Conservation (phyloP, 2,888 invertebrate species). For the Oscheius sp. region DNA sequence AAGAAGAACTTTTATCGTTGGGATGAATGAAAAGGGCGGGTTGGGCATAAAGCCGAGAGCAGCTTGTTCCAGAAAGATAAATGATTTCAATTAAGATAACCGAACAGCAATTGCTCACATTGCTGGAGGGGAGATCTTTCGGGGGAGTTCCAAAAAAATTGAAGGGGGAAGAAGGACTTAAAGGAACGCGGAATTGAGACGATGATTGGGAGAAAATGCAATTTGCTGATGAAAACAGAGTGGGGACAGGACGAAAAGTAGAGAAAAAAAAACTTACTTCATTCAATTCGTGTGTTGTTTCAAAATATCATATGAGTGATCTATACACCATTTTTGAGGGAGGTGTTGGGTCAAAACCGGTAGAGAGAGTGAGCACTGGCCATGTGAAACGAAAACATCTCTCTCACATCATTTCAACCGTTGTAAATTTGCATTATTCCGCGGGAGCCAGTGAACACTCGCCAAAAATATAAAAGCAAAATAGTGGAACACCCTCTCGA, state of each 20-base stretch:
- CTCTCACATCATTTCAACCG: not conserved
- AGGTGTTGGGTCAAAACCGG: too few species aligned
- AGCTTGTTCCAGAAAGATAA: constrained; percentile 4
- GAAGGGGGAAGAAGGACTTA: not conserved
- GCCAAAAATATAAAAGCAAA: not conserved
- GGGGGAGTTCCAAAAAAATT: too few species aligned
- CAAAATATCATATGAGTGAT: too few species aligned
- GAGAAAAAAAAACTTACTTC: not conserved
- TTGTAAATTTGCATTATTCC: not conserved
- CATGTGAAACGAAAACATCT: not conserved
- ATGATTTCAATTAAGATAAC: constrained; percentile 26
- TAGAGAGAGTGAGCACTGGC: too few species aligned
- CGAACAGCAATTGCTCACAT: not conserved
- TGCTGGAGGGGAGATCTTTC: not conserved
- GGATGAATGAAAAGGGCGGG: not conserved
- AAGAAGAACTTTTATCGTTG: too few species aligned
- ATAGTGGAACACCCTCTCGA: not conserved
- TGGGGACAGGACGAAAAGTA: not conserved
- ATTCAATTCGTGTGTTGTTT: too few species aligned
- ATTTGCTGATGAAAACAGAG: constrained; percentile 3
- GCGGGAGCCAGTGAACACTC: not conserved
- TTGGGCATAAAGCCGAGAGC: not conserved
- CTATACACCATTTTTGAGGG: too few species aligned
- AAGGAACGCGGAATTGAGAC: not conserved
- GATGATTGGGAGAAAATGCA: not conserved